phyloP scores from a whole-genome alignment of 1,140 invertebrate species.

The Hycleus phaleratus region DNA sequence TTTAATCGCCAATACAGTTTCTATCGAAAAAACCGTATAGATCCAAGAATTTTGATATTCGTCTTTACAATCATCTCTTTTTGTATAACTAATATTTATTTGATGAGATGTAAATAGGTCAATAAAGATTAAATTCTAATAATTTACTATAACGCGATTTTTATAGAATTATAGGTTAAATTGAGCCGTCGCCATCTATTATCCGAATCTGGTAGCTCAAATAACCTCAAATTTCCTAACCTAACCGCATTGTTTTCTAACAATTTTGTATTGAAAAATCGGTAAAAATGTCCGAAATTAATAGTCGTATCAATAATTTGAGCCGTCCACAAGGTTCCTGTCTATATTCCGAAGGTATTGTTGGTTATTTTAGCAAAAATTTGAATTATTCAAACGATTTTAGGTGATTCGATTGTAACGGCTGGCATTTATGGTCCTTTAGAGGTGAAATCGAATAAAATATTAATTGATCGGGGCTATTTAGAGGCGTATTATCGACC shows the following conservation, averaged over 20 bases:
- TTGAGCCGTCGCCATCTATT: background rate
- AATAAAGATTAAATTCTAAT: too few species aligned
- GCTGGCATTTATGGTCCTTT: conserved; percentile 76
- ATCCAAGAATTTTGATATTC: background rate
- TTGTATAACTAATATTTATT: conserved; percentile 8
- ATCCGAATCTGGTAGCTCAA: background rate
- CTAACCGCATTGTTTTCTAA: conserved; percentile 1
- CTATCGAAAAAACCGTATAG: background rate
- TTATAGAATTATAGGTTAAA: background rate
- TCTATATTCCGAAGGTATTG: conserved; percentile 59
- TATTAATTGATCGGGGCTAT: conserved; percentile 67
- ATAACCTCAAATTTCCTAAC: background rate
- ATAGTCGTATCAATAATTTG: conserved; percentile 61
- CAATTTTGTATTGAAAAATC: background rate
- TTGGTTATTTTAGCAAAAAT: too few species aligned
- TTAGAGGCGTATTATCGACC: conserved; percentile 71
- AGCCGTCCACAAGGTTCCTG: conserved; percentile 67
- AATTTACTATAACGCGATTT: background rate
- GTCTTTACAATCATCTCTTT: background rate
- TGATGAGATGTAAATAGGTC: background rate
- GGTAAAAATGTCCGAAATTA: conserved; percentile 35
- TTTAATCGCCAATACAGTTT: conserved; percentile 42
- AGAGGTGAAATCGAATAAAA: conserved; percentile 69
- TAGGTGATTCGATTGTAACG: conserved; percentile 69
- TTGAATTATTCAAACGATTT: conserved; percentile 23